Percentiles rank a stretch among this genome's conserved stretches.
Evolutionary conservation across 2,797 vertebrate species (phyloP).

Genomic region (Galago senegalensis): DNA sequence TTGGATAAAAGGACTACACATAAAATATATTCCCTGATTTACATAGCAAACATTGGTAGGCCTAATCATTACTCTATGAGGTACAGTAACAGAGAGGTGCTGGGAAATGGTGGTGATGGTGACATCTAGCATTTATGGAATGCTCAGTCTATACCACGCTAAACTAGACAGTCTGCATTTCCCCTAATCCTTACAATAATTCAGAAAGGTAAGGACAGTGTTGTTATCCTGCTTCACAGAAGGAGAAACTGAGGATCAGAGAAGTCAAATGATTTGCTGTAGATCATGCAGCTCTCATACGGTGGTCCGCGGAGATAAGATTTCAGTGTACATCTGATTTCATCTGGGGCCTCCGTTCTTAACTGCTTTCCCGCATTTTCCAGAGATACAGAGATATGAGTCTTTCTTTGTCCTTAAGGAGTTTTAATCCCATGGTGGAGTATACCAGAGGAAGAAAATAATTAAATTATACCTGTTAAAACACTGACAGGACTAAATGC

Average conservation of each 20-base stretch:
- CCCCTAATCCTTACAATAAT: background rate
- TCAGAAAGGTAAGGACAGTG: background rate
- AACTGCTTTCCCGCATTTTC: background rate
- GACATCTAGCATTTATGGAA: background rate
- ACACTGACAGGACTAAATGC: background rate
- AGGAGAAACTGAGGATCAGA: background rate
- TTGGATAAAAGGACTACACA: background rate
- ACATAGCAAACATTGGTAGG: background rate
- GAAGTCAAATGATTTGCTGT: background rate
- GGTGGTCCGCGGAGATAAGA: background rate
- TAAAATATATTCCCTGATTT: background rate
- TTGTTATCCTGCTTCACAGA: background rate
- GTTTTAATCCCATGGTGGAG: background rate
- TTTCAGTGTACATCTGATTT: background rate
- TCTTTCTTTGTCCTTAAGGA: background rate
- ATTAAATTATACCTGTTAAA: background rate
- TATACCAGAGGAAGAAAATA: slow-evolving; percentile 1
- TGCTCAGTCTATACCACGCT: background rate
- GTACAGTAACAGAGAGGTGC: background rate
- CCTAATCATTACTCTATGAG: background rate
- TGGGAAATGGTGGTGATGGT: background rate
- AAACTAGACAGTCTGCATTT: background rate
- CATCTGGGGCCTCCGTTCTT: background rate
- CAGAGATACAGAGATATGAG: background rate
- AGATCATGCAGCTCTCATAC: background rate